A percentile compares a stretch with the other conserved stretches of the same genome.
Evolutionary conservation across 2,888 invertebrate species (phyloP).

Genomic region (Epinotia ramella): DNA sequence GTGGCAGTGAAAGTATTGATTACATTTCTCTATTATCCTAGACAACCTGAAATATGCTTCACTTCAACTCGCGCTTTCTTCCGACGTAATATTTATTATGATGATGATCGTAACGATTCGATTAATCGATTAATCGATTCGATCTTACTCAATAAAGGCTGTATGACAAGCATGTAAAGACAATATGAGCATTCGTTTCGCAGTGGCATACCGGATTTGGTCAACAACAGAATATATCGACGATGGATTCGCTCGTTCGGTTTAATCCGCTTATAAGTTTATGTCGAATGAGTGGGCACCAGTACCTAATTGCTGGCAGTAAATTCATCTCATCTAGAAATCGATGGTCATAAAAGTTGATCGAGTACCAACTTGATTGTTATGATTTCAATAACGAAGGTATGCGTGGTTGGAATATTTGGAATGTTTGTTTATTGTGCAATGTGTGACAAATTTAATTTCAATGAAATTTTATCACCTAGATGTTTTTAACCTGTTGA

Average conservation of each 20-base stretch:
- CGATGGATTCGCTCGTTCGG: conserved; percentile 7
- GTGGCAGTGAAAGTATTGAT: too few species aligned
- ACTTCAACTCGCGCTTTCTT: too few species aligned
- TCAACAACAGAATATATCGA: conserved; percentile 23
- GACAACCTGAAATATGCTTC: too few species aligned
- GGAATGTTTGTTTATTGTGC: neutral
- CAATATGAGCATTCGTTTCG: neutral
- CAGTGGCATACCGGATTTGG: conserved; percentile 30
- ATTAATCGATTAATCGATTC: too few species aligned
- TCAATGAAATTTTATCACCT: too few species aligned
- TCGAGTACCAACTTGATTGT: conserved; percentile 16
- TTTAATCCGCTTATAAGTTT: conserved; percentile 44
- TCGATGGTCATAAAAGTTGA: conserved; percentile 33
- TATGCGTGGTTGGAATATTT: too few species aligned
- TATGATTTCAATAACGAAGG: conserved; percentile 24
- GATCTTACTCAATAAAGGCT: neutral
- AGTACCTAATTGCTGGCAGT: conserved; percentile 35
- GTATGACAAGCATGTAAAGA: neutral
- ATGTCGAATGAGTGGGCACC: conserved; percentile 38
- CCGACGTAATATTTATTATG: too few species aligned
- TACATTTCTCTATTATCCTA: too few species aligned
- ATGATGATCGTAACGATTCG: too few species aligned
- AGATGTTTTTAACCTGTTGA: too few species aligned
- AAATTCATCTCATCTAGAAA: conserved; percentile 36
- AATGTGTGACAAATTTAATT: neutral